Conservation (phyloP, 2,797 vertebrate genomes). For the Clarias pachynema region DNA sequence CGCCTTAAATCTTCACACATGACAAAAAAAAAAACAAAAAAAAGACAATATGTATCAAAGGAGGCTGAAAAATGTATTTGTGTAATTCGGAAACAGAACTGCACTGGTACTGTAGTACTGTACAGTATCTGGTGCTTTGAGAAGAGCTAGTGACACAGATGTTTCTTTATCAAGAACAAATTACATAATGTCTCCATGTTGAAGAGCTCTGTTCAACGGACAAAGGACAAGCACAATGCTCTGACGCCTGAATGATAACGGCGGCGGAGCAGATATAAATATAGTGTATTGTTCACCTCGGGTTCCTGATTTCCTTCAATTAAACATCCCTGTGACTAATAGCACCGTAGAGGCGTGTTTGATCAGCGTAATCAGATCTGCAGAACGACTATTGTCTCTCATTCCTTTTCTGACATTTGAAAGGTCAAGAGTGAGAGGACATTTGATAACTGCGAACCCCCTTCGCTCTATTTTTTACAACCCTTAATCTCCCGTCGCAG, state of each 20-base stretch:
- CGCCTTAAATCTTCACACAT: slow-evolving; percentile 46
- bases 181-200: slow-evolving; percentile 56
- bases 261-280: slow-evolving; percentile 43
- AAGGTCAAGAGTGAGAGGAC: slow-evolving; percentile 82
- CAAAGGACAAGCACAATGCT: slow-evolving; percentile 50
- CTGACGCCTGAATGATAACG: slow-evolving; percentile 34
- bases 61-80: slow-evolving; percentile 21
- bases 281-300: slow-evolving; percentile 54
- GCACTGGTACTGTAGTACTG: slow-evolving; percentile 41
- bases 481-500: slow-evolving; percentile 77
- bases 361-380: slow-evolving; percentile 76
- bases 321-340: slow-evolving; percentile 61
- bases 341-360: slow-evolving; percentile 73
- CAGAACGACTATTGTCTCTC: slow-evolving; percentile 74
- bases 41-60: slow-evolving; percentile 12
- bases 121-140: slow-evolving; percentile 45
- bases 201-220: slow-evolving; percentile 40
- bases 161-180: slow-evolving; percentile 60
- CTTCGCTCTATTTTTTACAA: slow-evolving; percentile 73
- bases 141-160: slow-evolving; percentile 62
- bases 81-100: slow-evolving; percentile 53
- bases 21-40: background rate
- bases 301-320: slow-evolving; percentile 69
- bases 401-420: slow-evolving; percentile 79
- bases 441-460: slow-evolving; percentile 80